Conservation (phyloP, 2,797 vertebrate genomes). For the Muscicapa comitata region DNA sequence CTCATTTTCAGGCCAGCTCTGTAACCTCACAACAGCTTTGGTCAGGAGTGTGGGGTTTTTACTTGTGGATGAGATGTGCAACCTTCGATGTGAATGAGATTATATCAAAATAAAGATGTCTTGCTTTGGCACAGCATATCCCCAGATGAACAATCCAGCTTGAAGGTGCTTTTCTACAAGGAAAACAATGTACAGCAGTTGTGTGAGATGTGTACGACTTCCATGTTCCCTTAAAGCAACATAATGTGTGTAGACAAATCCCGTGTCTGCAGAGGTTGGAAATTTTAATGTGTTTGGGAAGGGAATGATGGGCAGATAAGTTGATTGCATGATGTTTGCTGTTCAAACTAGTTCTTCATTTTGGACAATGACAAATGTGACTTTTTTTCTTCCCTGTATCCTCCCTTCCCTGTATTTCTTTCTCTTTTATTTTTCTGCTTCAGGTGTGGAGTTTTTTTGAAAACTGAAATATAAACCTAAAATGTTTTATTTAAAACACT, state of each 20-base stretch:
- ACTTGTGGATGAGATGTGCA: not conserved
- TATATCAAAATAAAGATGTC: not conserved
- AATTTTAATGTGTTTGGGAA: not conserved
- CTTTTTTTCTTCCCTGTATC: not conserved
- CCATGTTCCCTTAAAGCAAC: not conserved
- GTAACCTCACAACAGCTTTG: not conserved
- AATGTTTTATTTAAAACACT: not conserved
- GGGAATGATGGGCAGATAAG: not conserved
- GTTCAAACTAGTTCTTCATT: not conserved
- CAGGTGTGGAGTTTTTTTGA: accelerated
- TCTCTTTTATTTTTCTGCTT: not conserved
- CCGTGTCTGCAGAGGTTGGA: not conserved
- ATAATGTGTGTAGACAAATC: not conserved
- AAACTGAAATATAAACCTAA: not conserved
- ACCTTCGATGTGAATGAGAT: not conserved
- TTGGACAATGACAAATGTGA: not conserved
- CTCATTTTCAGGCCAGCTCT: not conserved
- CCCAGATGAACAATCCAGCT: not conserved
- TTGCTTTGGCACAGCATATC: not conserved
- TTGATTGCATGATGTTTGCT: not conserved
- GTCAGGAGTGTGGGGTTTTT: not conserved
- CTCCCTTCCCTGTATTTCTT: not conserved
- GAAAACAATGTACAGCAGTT: not conserved
- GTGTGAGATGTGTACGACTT: not conserved
- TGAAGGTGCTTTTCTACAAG: not conserved